Evolutionary conservation across 2,797 vertebrate genomes (phyloP), one percentile per base, ranked within the genome.

Genomic region (Malurus leucopterus): DNA sequence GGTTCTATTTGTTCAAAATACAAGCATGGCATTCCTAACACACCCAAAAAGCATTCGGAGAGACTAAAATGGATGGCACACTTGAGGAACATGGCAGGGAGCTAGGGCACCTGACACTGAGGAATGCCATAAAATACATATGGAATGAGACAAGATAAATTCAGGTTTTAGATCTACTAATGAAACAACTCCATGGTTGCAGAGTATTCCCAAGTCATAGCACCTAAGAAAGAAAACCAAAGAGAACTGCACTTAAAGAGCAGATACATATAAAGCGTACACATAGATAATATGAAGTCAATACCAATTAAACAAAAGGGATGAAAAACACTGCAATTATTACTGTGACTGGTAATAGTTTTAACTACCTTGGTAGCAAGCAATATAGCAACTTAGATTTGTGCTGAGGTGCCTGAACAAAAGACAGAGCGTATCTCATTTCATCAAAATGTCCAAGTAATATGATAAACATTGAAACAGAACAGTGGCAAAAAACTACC

Each of bases 271-370:
- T 51, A 72, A 84, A 87, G 53, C 58, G 80, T 6, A 74, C 73
- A 43, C 72, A 83, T 17, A 43, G 58, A 69, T 92, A 92, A 93
- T 85, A 46, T 27, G 40, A 84, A 91, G 92, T 94, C 93, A 93
- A 86, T 88, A 78, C 73, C 72, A 89, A 95, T 95, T 92, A 92
- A 92, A 95, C 90, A 95, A 92, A 92, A 92, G 55, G 86, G 93
- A 95, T 90, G 90, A 91, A 95, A 96, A 79, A 1, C 90, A 92
- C 6, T 24, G 71, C 67, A 62, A 73, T 76, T 76, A 72, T 50
- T 89, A 50, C 38, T 59, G 61, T 72, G 84, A 95, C 88, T 92
- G 85, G 77, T 34, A 34, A 94, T 26, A 93, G 73, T 49, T 86
- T 96, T 94, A 69, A 86, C 73, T 89, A 73, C 29, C 85, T 88